These are phyloP conservation scores for Acrossocheilus fasciatus DNA, from an alignment of 2,797 vertebrate species.

Conservation along the genomic window DNA sequence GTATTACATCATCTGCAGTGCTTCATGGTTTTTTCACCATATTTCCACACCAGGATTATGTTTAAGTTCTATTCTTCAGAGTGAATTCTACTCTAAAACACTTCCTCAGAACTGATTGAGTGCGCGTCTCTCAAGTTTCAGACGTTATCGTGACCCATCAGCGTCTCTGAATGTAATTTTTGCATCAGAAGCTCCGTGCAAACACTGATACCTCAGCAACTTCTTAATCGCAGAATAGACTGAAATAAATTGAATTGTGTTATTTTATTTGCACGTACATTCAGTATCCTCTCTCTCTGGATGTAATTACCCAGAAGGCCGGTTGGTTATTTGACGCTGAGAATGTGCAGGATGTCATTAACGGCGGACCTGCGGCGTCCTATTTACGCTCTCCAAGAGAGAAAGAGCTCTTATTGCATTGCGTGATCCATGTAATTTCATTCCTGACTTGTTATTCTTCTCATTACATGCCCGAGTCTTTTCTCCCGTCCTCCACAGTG, in stretches of 20 bases:
- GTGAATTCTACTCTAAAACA: not conserved
- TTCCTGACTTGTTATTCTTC: slow-evolving; percentile 57
- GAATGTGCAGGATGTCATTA: slow-evolving; percentile 55
- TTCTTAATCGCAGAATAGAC: slow-evolving; percentile 20
- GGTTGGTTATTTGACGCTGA: slow-evolving; percentile 12
- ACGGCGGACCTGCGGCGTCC: slow-evolving; percentile 19
- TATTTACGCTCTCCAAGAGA: slow-evolving; percentile 50
- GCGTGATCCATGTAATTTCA: slow-evolving; percentile 59
- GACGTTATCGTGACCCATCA: not conserved
- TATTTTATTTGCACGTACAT: slow-evolving; percentile 26
- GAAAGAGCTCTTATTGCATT: slow-evolving; percentile 52
- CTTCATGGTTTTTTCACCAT: not conserved
- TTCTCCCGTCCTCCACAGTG: not conserved
- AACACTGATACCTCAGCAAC: slow-evolving; percentile 11
- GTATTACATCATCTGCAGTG: not conserved
- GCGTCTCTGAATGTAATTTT: not conserved
- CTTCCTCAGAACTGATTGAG: not conserved
- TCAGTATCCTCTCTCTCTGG: slow-evolving; percentile 12
- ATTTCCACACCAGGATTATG: not conserved
- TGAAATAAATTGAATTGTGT: slow-evolving; percentile 52
- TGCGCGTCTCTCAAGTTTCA: not conserved
- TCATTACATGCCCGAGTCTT: slow-evolving; percentile 44
- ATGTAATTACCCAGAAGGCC: slow-evolving; percentile 56
- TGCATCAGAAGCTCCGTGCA: not conserved
- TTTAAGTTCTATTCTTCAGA: not conserved